Evolutionary conservation across 1,140 invertebrate genomes (phyloP), one percentile per base, ranked within the genome.

Genomic region (Drosophila ananassae): DNA sequence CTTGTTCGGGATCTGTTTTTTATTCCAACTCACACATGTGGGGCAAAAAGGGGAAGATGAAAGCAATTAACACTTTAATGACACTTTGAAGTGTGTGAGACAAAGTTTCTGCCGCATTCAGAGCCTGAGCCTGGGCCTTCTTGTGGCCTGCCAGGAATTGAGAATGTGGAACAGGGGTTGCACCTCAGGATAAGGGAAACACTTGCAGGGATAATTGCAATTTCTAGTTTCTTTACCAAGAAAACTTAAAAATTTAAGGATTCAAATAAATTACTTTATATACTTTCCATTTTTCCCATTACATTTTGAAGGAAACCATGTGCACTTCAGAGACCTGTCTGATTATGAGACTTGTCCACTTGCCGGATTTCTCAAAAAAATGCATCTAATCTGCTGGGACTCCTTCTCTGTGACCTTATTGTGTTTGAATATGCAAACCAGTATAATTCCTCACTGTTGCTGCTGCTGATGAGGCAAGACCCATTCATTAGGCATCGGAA

Each of bases 51-150:
- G 22, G 51, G 39, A 24, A 74, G 81, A 77, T 81, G 82, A 87
- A 82, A 85, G 82, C 82, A 85, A 85, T 85, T 85, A 85, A 81
- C 82, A 76, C 82, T 87, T 87, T 85, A 85, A 85, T 81, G 82
- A 87, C 81, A 85, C 77, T 85, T 85, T 80, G 68, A 87, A 85
- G 79, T 78, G 73, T 62, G 66, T 79, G 72, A 79, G 79, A 67
- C 62, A 77, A 81, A 77, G 68, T 77, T 62, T 60, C 53, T 58
- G 54, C 61, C 71, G 68, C 59, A 67, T 53, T 67, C 52, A 41
- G 51, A 56, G 63, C 44, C 44, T 10, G 34, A 25, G 28, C 17
- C 22, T 3, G 22, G 54, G 47, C 22, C 71, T 30, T 46, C n/a
- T 44, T 12, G 46, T 74, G 59, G 71, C 55, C 53, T 46, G 44